These are phyloP conservation scores for Euphonia xanthogaster DNA, from an alignment of 2,797 vertebrate species.

Conservation along the genomic window DNA sequence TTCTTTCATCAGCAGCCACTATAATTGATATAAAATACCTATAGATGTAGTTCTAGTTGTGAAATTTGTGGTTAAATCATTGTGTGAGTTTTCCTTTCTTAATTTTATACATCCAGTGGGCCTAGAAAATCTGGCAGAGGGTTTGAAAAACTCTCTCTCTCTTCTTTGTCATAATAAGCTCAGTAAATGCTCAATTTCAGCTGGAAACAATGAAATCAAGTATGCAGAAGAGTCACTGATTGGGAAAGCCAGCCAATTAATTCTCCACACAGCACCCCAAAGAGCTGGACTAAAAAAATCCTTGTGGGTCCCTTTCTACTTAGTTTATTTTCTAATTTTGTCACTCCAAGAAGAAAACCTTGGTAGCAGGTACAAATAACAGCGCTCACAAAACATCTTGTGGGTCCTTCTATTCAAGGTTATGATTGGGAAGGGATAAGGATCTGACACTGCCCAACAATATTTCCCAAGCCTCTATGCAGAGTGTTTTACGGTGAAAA, in stretches of 20 bases:
- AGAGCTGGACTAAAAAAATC: neutral
- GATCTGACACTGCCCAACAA: neutral
- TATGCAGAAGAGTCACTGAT: neutral
- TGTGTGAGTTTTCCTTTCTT: neutral
- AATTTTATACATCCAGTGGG: neutral
- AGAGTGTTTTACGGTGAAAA: neutral
- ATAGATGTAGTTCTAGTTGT: neutral
- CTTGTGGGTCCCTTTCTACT: neutral
- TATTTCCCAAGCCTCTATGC: neutral
- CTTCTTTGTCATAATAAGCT: neutral
- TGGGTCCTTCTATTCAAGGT: neutral
- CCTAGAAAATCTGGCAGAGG: neutral
- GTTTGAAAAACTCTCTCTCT: neutral
- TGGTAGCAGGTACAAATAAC: neutral
- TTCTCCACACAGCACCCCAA: neutral
- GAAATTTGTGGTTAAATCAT: neutral
- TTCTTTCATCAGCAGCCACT: conserved; percentile 42
- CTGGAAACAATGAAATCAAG: neutral
- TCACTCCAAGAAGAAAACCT: neutral
- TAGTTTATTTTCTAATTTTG: neutral
- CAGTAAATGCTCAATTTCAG: neutral
- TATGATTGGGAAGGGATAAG: neutral
- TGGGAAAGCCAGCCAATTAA: neutral
- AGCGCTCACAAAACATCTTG: neutral
- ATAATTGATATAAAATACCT: conserved; percentile 41